These are phyloP conservation scores for Hydrocynus forskahlii DNA, from an alignment of 2,797 vertebrate species.

Conservation along the genomic window DNA sequence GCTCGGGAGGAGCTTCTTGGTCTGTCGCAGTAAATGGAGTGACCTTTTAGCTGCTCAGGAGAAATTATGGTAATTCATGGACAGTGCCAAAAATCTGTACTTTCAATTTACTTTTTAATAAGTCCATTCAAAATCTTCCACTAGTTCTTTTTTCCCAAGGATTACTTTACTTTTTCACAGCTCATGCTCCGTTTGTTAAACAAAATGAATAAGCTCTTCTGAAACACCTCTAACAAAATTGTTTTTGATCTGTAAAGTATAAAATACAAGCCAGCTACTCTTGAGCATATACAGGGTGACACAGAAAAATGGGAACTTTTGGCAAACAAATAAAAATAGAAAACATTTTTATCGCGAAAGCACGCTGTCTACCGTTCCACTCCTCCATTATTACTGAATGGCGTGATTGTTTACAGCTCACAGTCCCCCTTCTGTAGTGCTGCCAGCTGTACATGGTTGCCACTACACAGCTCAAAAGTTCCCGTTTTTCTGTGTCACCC, in stretches of 20 bases:
- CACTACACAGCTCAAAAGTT: no score
- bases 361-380: no score
- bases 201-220: neutral
- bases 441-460: no score
- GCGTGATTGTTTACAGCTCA: no score
- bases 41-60: neutral
- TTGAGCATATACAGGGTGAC: neutral
- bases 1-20: neutral
- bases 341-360: no score
- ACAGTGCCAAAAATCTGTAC: neutral
- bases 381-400: no score
- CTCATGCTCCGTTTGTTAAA: neutral
- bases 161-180: neutral
- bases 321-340: no score
- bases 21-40: neutral
- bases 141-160: neutral
- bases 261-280: neutral
- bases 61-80: neutral
- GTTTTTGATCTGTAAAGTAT: neutral
- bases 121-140: neutral
- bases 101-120: neutral
- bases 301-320: no score
- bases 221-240: neutral
- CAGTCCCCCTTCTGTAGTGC: no score
- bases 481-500: no score